These are phyloP conservation scores for Clavelina lepadiformis DNA, from an alignment of 23 tunicate genomes.

Conservation along the genomic window DNA sequence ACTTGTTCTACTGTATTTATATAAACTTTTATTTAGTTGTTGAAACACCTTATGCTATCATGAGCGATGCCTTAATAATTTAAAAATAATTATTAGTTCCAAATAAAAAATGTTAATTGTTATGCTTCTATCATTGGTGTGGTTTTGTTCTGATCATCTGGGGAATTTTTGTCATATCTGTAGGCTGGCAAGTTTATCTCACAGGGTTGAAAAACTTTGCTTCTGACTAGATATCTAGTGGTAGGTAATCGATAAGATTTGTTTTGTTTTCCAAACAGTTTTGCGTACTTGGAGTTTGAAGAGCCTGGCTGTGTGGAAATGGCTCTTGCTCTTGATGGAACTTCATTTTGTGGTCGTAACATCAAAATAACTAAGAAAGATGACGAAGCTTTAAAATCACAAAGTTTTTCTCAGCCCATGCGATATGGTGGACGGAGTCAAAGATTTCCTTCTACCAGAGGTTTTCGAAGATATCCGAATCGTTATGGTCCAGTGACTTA, in stretches of 20 bases:
- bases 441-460: not conserved
- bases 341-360: slow-evolving; percentile 51
- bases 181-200: too few relatives aligned
- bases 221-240: not conserved
- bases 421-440: not conserved
- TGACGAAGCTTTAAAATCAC: not conserved
- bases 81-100: too few relatives aligned
- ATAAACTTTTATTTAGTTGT: too few relatives aligned
- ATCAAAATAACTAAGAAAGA: slow-evolving; percentile 48
- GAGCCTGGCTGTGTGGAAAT: slow-evolving; percentile 50
- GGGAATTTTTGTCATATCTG: too few relatives aligned
- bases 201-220: not conserved
- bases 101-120: too few relatives aligned
- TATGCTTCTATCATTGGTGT: too few relatives aligned
- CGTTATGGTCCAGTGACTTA: slow-evolving; percentile 1
- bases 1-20: too few relatives aligned
- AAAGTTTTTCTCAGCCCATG: not conserved
- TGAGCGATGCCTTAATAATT: too few relatives aligned
- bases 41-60: too few relatives aligned
- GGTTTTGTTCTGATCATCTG: too few relatives aligned
- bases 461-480: not conserved
- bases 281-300: slow-evolving; percentile 83
- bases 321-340: slow-evolving; percentile 74
- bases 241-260: not conserved
- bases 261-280: slow-evolving; percentile 9